Evolutionary conservation across 2,888 invertebrate genomes (phyloP), one percentile per base, ranked within the genome.

Genomic region (Serripes groenlandicus): DNA sequence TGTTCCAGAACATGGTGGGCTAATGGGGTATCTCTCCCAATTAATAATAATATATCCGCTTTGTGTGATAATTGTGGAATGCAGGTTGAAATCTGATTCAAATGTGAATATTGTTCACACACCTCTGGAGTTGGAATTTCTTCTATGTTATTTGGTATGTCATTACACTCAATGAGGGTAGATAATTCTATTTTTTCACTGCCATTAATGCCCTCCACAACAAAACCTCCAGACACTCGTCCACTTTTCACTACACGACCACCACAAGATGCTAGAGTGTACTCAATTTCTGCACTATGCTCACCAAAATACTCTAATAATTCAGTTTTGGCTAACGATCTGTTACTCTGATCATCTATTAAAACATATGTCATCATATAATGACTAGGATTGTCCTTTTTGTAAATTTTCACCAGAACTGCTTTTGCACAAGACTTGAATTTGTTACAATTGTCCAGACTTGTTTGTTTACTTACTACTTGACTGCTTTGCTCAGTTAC

Each of bases 281-380:
- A 56, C 18, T 68, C 35, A 62, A 62, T 58, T 26, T 75, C 11
- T 32, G 34, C 30, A 26, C 60, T n/a, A 23, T 54, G 54, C 42
- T 37, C 32, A 32, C 28, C 30, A 30, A 73, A 69, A 32, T n/a
- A 26, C 35, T 68, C 26, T 37, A 83, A 83, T 15, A 81, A 52
- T 52, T 83, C 75, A 52, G 81, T 49, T 28, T 34, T 76, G 7
- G 49, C 77, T 15, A 82, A 58, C 18, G 79, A 60, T 5, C 66
- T n/a, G 32, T 85, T 85, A 54, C 85, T 77, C 34, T 85, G 85
- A 18, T 85, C 85, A 42, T 85, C 85, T 37, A 79, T 54, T 0
- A 79, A 21, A 2, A 71, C 78, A 54, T 85, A 82, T n/a, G 75
- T 28, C 7, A 9, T 23, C n/a, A 52, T 54, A 11, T 28, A 21